A percentile compares a stretch with the other conserved stretches of the same genome.
phyloP scores from a whole-genome alignment of 2,888 invertebrate genomes.

The Autographa gamma region DNA sequence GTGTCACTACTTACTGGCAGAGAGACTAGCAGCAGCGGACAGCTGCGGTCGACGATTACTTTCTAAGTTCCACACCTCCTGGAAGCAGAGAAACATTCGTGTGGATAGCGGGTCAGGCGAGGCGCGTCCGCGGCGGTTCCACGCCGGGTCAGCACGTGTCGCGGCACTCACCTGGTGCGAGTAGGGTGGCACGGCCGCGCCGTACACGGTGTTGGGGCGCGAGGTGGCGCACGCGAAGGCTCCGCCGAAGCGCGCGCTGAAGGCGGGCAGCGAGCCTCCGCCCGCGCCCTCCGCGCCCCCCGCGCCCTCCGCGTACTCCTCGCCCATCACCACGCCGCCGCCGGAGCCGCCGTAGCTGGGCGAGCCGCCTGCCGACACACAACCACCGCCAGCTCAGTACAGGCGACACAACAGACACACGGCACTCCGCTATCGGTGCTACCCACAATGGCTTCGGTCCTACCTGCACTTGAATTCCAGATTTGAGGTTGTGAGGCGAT shows the following conservation, averaged over 20 bases:
- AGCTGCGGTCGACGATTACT: constrained; percentile 84
- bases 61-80: constrained; percentile 81
- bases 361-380: constrained; percentile 69
- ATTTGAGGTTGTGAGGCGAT: constrained; percentile 73
- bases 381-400: background rate
- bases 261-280: constrained; percentile 86
- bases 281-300: constrained; percentile 68
- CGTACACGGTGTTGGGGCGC: constrained; percentile 75
- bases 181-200: constrained; percentile 70
- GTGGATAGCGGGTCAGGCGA: background rate
- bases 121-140: background rate
- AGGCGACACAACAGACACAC: background rate
- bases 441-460: background rate
- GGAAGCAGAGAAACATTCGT: constrained; percentile 59
- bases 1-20: constrained; percentile 90
- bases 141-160: too few species aligned
- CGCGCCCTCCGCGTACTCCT: constrained; percentile 68
- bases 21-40: constrained; percentile 91
- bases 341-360: constrained; percentile 72
- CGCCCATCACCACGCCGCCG: constrained; percentile 62
- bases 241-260: constrained; percentile 87
- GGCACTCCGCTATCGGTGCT: background rate
- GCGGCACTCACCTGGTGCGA: constrained; percentile 71
- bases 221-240: constrained; percentile 75
- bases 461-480: constrained; percentile 78